phyloP scores from a whole-genome alignment of 1,140 invertebrate species.

The Thaumetopoea pityocampa region DNA sequence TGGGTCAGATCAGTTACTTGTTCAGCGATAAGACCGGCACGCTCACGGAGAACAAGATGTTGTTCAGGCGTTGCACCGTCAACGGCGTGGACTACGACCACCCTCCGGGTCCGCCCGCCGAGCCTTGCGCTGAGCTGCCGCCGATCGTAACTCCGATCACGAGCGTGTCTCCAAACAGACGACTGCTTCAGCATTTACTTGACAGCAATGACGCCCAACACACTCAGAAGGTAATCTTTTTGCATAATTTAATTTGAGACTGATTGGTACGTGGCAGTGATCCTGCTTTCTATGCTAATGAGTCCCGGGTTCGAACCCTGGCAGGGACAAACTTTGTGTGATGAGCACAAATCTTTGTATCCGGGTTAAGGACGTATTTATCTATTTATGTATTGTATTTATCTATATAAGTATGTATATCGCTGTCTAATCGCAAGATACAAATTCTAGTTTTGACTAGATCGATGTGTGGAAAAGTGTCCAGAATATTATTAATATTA shows the following conservation, averaged over 20 bases:
- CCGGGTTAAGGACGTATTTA: too few species aligned
- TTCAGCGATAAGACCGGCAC: slow-evolving; percentile 99
- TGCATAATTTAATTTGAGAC: background rate
- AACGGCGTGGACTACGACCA: slow-evolving; percentile 93
- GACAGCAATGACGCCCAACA: slow-evolving; percentile 59
- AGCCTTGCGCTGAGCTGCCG: slow-evolving; percentile 68
- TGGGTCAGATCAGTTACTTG: slow-evolving; percentile 96
- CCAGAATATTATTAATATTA: too few species aligned
- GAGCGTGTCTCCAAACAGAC: slow-evolving; percentile 77
- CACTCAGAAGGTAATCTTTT: slow-evolving; percentile 54
- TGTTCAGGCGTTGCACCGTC: slow-evolving; percentile 93
- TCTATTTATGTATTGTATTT: too few species aligned
- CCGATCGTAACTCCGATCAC: slow-evolving; percentile 77
- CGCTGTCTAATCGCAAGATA: too few species aligned
- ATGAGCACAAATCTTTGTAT: too few species aligned
- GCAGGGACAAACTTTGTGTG: too few species aligned
- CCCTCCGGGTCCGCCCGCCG: slow-evolving; percentile 78
- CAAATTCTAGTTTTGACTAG: too few species aligned
- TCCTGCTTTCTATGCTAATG: too few species aligned
- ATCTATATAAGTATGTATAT: too few species aligned
- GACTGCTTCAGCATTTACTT: slow-evolving; percentile 80
- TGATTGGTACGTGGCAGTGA: too few species aligned
- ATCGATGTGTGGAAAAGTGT: too few species aligned
- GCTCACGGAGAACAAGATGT: slow-evolving; percentile 98
- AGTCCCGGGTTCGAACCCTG: too few species aligned